Evolutionary conservation across 2,888 invertebrate genomes (phyloP), one percentile per base, ranked within the genome.

Genomic region (Venustoraphidia nigricollis): DNA sequence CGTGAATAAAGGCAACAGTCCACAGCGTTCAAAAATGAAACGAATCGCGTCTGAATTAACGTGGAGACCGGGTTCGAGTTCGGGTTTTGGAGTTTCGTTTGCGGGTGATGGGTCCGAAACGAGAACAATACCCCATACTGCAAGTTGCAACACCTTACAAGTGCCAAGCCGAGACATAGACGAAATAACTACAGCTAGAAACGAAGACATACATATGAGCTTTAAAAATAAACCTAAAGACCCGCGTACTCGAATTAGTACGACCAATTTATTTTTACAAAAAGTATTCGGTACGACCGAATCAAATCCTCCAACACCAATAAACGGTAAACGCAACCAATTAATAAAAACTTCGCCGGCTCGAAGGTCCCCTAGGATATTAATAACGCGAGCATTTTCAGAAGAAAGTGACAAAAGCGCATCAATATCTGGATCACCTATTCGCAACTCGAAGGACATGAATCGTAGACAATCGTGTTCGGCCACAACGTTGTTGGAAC

Each of bases 371-470:
- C 83, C 84, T 1, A 71, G 78, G 47, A 83, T 83, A 48, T 73
- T 82, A 9, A 83, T 84, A 53, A 83, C 83, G 1, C 68, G 82
- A 44, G 82, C 83, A 3, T 78, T 77, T 69, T 83, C 82, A 13
- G 82, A 83, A 58, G 83, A 83, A 58, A 79, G 79, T 57, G 81
- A 80, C 52, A 66, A 64, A 49, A 72, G 71, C 1, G 73, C 71
- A 27, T 72, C 76, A 0, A 69, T 70, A 39, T 60, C 62, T 3
- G 57, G 56, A 14, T 61, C 66, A 9, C 66, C 67, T 1, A 56
- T 57, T 14, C 61, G 60, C 49, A 13, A 42, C 3, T 8, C 37
- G 10, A 43, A 36, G 34, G 64, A 63, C 14, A 61, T 65, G 11
- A 60, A 58, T 14, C 62, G 61, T 51, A 62, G 60, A 49, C 66